phyloP scores from a whole-genome alignment of 2,113 vertebrate genomes.

The Etia nguti region DNA sequence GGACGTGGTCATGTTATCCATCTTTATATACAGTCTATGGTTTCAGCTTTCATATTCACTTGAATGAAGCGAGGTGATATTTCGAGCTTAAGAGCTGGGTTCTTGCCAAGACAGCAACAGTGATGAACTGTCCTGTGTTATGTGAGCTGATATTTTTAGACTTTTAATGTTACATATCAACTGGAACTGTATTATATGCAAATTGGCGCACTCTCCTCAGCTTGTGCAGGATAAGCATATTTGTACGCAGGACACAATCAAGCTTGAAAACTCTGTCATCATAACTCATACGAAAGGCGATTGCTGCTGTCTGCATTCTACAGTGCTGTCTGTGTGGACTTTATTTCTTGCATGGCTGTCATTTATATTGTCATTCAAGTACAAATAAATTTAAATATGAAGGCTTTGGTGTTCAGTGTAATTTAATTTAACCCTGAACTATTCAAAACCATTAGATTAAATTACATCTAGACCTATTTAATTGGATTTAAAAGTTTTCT shows the following conservation, averaged over 20 bases:
- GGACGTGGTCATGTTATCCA: neutral
- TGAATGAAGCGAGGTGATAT: neutral
- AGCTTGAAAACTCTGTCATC: neutral
- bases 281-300: neutral
- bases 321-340: neutral
- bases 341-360: neutral
- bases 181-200: neutral
- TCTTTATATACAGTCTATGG: neutral
- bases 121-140: neutral
- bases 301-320: neutral
- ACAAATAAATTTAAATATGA: neutral
- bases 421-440: neutral
- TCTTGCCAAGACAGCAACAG: neutral
- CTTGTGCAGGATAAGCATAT: neutral
- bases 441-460: neutral
- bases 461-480: neutral
- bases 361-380: neutral
- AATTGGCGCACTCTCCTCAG: neutral
- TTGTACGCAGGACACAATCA: neutral
- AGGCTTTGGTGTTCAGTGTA: neutral
- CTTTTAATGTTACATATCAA: neutral
- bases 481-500: neutral
- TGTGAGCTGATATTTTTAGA: neutral
- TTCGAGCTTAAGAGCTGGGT: neutral
- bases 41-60: neutral